Evolutionary conservation across 2,797 vertebrate genomes (phyloP).

Genomic region (Cuculus canorus): DNA sequence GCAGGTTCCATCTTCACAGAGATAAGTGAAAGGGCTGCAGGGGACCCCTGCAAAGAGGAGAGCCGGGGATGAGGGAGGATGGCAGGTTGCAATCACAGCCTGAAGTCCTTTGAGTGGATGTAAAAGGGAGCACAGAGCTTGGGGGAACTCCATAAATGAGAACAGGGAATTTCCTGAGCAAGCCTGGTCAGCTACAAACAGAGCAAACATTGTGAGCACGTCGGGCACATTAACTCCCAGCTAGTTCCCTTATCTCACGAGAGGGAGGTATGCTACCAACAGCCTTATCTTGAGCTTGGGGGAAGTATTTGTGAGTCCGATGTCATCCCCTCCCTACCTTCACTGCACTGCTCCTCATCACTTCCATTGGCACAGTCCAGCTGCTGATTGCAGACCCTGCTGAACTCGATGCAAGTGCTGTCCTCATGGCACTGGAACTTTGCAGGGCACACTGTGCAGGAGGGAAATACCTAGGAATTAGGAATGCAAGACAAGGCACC

Average conservation of each 20-base stretch:
- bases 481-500: neutral
- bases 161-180: neutral
- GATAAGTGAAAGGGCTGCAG: constrained; percentile 89
- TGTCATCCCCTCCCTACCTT: constrained; percentile 71
- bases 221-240: neutral
- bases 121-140: neutral
- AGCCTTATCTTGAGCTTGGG: neutral
- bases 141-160: neutral
- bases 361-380: constrained; percentile 84
- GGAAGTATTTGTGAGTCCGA: neutral
- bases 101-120: neutral
- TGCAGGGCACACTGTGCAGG: constrained; percentile 84
- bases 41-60: constrained; percentile 77
- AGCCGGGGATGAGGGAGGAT: neutral
- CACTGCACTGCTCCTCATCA: constrained; percentile 85
- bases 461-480: neutral
- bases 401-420: constrained; percentile 87
- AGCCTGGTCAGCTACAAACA: neutral
- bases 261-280: neutral
- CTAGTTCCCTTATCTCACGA: neutral
- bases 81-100: neutral
- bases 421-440: constrained; percentile 87
- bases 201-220: neutral
- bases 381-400: constrained; percentile 85
- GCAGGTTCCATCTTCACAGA: constrained; percentile 88